Evolutionary conservation across 2,888 invertebrate genomes (phyloP).

Genomic region (Acanthosepion lycidas): DNA sequence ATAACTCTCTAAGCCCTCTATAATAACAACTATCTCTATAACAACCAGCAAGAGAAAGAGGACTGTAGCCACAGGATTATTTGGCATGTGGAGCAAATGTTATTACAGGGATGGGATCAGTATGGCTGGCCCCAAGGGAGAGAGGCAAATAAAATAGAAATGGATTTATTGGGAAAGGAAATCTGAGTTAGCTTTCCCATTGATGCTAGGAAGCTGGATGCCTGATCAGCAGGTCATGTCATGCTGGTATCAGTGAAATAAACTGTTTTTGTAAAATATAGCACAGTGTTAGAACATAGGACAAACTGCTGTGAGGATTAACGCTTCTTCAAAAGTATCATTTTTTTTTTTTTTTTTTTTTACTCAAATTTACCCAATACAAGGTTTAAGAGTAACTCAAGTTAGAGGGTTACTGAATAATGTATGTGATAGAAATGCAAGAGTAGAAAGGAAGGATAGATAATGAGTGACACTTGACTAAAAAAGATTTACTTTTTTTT

Average conservation of each 20-base stretch:
- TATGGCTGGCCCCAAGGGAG: background rate
- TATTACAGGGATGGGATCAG: conserved; percentile 11
- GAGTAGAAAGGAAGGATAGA: no score
- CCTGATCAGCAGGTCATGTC: background rate
- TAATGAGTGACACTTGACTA: no score
- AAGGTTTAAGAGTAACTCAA: no score
- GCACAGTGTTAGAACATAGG: background rate
- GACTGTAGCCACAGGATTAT: background rate
- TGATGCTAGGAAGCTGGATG: background rate
- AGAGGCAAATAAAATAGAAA: background rate
- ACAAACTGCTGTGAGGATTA: background rate
- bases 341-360: no score
- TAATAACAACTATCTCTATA: background rate
- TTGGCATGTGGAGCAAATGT: conserved; percentile 21
- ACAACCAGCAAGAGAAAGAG: background rate
- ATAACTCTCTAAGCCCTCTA: conserved; percentile 15
- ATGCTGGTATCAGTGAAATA: background rate
- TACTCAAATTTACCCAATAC: no score
- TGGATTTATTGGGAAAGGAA: conserved; percentile 4
- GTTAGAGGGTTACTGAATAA: no score
- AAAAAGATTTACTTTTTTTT: no score
- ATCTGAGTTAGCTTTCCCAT: background rate
- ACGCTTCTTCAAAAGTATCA: background rate
- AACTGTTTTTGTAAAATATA: background rate
- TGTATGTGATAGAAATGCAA: no score